A percentile compares a stretch with the other conserved stretches of the same genome.
Conservation (phyloP, 1,140 invertebrate genomes). For the Meloidogyne floridensis region DNA sequence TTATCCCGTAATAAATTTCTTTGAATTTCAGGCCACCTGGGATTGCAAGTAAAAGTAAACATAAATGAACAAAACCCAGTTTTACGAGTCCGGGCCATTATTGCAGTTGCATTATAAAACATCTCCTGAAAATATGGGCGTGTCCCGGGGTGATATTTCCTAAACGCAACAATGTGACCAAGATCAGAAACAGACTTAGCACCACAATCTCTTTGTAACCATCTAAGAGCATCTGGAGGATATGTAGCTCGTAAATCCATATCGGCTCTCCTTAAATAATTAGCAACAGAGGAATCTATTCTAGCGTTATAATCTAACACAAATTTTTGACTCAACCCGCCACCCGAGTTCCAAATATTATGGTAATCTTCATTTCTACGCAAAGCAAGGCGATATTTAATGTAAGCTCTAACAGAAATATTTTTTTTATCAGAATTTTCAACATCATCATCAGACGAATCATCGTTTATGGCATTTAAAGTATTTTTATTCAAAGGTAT, state of each 20-base stretch:
- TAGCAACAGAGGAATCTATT: too few species aligned
- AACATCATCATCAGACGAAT: too few species aligned
- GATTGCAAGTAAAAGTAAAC: not conserved
- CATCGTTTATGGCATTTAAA: not conserved
- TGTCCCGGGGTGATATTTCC: not conserved
- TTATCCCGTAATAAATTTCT: not conserved
- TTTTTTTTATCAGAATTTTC: too few species aligned
- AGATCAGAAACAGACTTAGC: conserved; percentile 12
- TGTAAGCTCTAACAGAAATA: too few species aligned
- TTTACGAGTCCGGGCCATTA: not conserved
- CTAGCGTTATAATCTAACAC: too few species aligned
- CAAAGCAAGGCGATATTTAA: too few species aligned
- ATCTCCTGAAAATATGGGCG: too few species aligned
- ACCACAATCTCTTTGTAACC: too few species aligned
- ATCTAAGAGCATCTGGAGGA: not conserved
- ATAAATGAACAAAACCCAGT: not conserved
- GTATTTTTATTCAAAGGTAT: too few species aligned
- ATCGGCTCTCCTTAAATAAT: not conserved
- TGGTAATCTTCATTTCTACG: too few species aligned
- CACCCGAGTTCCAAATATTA: not conserved
- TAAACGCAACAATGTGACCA: not conserved
- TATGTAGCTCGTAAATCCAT: not conserved
- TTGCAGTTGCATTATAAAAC: not conserved
- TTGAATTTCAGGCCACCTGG: too few species aligned
- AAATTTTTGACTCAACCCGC: too few species aligned